Base-by-base conservation (phyloP, 2,797 vertebrate genomes). In the Peromyscus eremicus region DNA sequence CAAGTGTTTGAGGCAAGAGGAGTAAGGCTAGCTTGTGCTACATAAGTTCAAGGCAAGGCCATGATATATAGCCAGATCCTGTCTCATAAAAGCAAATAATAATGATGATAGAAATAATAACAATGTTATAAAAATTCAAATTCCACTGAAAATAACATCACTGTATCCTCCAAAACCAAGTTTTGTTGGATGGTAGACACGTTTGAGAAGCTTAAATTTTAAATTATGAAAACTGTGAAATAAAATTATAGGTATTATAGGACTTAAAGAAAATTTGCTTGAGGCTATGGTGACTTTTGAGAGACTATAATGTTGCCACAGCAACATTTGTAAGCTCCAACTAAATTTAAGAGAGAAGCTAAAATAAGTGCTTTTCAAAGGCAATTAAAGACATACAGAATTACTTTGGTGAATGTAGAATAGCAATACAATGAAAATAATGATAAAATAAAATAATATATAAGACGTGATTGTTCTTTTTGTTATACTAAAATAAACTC, bases 301-400 rank as follows among this genome's bases (percentile, higher is more conserved):
- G 92, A 77, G 49, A 84, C 89, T 96, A 71, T 88, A 57, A 76
- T 75, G 40, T 92, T 94, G 77, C 64, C 19, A 94, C 73, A 94
- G 68, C 93, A 97, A 93, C 46, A 64, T 2, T 84, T 57, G 62
- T 23, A 81, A 93, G 8, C 49, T 92, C 97, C 40, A 83, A 83
- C 68, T 95, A 95, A 92, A 92, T 95, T 91, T 94, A 95, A 84
- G 14, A 93, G 75, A 92, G 55, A 92, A 89, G 16, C 10, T 94
- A n/a, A 84, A 95, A 77, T 76, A 96, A 94, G 9, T 97, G n/a
- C 13, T 87, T 96, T 82, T 81, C 14, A 37, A 89, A 81, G 14
- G 62, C 64, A 96, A 82, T 95, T 94, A 92, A 82, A 8, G 68
- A 66, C 27, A 96, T 94, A 85, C 11, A 97, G 76, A 91, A 92